Base-by-base conservation (phyloP, 2,888 invertebrate genomes). In the Chironomus riparius region DNA sequence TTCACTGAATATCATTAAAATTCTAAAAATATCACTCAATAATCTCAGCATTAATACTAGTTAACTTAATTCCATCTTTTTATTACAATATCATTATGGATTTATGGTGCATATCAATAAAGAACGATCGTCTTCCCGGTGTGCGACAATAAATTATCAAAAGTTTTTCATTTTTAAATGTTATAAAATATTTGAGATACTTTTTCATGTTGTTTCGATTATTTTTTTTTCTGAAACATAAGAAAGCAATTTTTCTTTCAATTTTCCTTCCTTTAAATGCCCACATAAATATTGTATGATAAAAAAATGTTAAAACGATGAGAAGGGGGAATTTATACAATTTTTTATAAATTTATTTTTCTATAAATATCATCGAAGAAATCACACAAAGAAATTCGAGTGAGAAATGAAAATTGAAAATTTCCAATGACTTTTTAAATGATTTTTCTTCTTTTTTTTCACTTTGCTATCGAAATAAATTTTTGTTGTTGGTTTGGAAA, bases 381-480 rank as follows among this genome's bases (percentile, higher is more conserved):
- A 38, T 38, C 38, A 38, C 38, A 38, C 38, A 38, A 38, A 38
- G 38, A 38, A 38, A 10, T 38, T 0, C 24, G 24, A 21, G 18
- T 12, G 12, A 18, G 62, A 62, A 62, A 62, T 15, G 18, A 62
- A 62, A 65, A 56, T 56, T 56, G 56, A 56, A 70, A 70, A 22
- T 70, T 72, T 72, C 72, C 61, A 72, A 72, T 72, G 72, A 72
- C 72, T 72, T 72, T 72, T 72, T 72, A 72, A 72, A 72, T 72
- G 72, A 72, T 72, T 72, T 72, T 72, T 47, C 21, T 4, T 65
- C 65, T 18, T n/a, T 65, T 24, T 21, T 24, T 21, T 22, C 21
- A 71, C 71, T 71, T 71, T 71, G 50, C 71, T 50, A 56, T 56
- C 71, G 50, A 71, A 56, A 56, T 71, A 72, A 72, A 38, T 72